Evolutionary conservation across 2,113 vertebrate species (phyloP), one percentile per base, ranked within the genome.

Genomic region (Spea multiplicata): DNA sequence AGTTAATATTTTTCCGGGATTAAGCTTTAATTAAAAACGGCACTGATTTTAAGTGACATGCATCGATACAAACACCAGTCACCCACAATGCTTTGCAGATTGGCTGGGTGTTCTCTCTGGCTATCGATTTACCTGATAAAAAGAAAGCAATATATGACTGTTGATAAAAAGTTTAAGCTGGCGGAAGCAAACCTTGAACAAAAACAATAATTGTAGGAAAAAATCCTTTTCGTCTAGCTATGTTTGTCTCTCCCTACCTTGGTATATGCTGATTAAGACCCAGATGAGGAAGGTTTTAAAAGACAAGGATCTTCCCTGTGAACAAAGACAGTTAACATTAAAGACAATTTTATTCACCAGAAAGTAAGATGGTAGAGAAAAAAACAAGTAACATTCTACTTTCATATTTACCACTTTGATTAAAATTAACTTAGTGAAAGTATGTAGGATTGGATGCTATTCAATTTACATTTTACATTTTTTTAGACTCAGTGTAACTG

Each of bases 291-390:
- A 94, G 75, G 92, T 94, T 87, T 94, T 94, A 86, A 98, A 99
- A 7, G 97, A 99, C 75, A 99, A 88, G 4, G 96, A 95, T 76
- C 97, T 94, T 0, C 97, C 97, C 97, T 99, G 87, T 67, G 85
- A 82, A 10, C 83, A 52, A 80, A 82, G 10, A 50, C 0, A 83
- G 12, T n/a, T 71, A 50, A 52, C 52, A 61, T 65, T n/a, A 75
- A 83, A 74, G 44, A 66, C 66, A 78, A 30, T 30, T 30, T 30
- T 30, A 30, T 30, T 30, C 30, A 30, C 30, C 1, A 75, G 65
- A 30, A 30, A 30, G 30, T 30, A 30, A 30, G 30, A 30, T 30
- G 50, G 50, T 53, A 8, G 6, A 53, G 50, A 53, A 10, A 53
- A 53, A 53, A 53, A 53, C 6, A 53, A 10, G 3, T 1, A 53